Conservation (phyloP, 2,888 invertebrate genomes). For the Diploptera punctata region DNA sequence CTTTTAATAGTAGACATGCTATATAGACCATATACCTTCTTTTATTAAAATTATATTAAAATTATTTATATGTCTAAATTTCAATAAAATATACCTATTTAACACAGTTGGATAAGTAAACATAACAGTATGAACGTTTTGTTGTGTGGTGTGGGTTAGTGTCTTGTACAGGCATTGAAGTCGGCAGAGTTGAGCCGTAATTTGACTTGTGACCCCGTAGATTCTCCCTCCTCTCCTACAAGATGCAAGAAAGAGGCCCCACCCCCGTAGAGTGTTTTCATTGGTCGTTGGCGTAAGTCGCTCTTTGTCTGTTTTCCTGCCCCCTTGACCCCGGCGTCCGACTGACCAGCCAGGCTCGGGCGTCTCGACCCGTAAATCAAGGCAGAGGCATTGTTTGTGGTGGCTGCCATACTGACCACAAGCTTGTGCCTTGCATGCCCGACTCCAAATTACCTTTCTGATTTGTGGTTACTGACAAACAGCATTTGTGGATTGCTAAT, state of each 20-base stretch:
- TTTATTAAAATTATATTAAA: no score
- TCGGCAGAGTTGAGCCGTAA: conserved; percentile 17
- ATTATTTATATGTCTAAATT: no score
- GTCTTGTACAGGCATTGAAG: conserved; percentile 24
- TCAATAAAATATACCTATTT: no score
- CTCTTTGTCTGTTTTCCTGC: conserved; percentile 18
- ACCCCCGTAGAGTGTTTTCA: conserved; percentile 32
- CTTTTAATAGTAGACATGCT: no score
- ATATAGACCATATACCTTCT: no score
- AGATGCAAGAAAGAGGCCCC: conserved; percentile 34
- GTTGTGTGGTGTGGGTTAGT: no score
- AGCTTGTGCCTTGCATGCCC: neutral
- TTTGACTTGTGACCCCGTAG: conserved; percentile 32
- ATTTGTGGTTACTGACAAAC: no score
- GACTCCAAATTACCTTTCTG: conserved; percentile 10
- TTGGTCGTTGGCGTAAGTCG: conserved; percentile 25
- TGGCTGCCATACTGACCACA: conserved; percentile 17
- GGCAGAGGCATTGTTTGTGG: conserved; percentile 32
- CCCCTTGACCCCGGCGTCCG: conserved; percentile 24
- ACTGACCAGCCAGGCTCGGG: conserved; percentile 22
- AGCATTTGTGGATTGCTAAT: no score
- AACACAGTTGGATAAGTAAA: no score
- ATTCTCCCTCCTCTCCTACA: conserved; percentile 19
- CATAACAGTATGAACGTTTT: no score
- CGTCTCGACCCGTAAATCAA: conserved; percentile 31